Conservation (phyloP, 2,797 vertebrate genomes). For the Taeniopygia guttata region DNA sequence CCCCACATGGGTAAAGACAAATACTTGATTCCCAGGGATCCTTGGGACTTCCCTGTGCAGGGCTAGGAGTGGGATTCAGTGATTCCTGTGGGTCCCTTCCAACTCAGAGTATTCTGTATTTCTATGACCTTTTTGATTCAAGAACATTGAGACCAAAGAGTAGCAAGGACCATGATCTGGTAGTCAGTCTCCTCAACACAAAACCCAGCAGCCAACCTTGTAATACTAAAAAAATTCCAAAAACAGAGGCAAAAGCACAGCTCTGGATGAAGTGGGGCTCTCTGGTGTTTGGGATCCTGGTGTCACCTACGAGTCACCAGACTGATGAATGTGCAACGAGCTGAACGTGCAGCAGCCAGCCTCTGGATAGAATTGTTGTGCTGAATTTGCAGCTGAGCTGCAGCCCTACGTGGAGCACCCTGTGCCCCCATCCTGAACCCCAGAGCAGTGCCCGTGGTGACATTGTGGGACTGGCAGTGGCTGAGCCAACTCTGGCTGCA, state of each 20-base stretch:
- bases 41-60: not conserved
- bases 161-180: not conserved
- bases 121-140: not conserved
- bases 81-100: not conserved
- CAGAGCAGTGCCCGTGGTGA: not conserved
- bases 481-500: not conserved
- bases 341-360: not conserved
- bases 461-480: not conserved
- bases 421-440: accelerated
- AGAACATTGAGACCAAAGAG: not conserved
- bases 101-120: not conserved
- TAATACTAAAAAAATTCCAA: not conserved
- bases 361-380: accelerated
- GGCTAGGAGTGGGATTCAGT: not conserved
- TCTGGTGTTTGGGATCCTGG: accelerated
- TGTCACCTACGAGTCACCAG: accelerated
- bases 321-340: no score
- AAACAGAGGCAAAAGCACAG: not conserved
- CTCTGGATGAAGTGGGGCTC: accelerated
- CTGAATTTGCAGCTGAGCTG: not conserved
- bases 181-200: not conserved
- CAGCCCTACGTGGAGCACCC: accelerated
- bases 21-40: not conserved
- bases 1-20: accelerated
- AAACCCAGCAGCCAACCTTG: not conserved